Base-by-base conservation (phyloP, 2,113 vertebrate species). In the Elephantulus edwardii region DNA sequence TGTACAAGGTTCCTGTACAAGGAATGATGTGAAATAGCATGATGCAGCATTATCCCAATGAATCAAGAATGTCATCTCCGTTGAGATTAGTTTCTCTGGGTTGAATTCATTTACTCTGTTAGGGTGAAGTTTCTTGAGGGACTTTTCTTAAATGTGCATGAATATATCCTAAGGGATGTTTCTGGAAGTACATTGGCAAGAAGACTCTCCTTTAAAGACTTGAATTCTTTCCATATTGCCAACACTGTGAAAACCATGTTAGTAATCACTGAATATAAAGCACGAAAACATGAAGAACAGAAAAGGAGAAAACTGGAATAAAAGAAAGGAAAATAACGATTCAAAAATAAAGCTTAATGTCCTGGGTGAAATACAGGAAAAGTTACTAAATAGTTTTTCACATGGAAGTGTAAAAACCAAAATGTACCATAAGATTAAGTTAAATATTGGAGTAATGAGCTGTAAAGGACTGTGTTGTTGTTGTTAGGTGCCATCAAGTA, bases 311-410 rank as follows among this genome's bases (percentile, higher is more conserved):
- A 28, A 42, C 68, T 2, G 79, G 77, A 89, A 86, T 82, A 38
- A 58, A 3, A 58, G 62, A 2, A 86, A 44, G 6, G 22, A 35
- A 89, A 40, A 50, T n/a, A 44, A 60, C 1, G 71, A 3, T 40
- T 56, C 12, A 77, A 26, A 56, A 40, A 28, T 50, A 46, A 75
- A 52, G 58, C 30, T 82, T 28, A 83, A 35, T 46, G 33, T 83
- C 75, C 7, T 75, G 38, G 42, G 28, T 70, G 58, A 85, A 88
- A 52, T 62, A 52, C 2, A 56, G 20, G 17, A 50, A 35, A 2
- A 93, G 85, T 68, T 70, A 64, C 6, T 38, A 79, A 83, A 44
- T 86, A 70, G 20, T 89, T 81, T 80, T 46, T 30, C 26, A 40
- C 1, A 42, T 40, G 2, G 56, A 77, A 68, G 42, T 44, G 60